Conservation (phyloP, 2,888 invertebrate genomes). For the Ectemnius continuus region DNA sequence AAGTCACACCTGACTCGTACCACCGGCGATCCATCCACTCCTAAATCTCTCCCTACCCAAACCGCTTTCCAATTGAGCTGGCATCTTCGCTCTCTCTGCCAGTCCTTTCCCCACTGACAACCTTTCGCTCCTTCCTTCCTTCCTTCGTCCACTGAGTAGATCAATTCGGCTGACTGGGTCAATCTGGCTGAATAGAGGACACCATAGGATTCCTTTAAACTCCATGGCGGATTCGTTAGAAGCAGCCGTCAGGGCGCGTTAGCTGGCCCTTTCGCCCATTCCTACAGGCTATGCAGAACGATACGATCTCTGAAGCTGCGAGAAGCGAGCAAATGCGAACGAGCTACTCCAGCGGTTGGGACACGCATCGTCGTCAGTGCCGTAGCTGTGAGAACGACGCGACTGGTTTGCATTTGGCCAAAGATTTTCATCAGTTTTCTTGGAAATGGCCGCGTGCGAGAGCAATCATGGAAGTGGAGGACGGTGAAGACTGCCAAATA, state of each 20-base stretch:
- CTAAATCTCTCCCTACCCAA: too few species aligned
- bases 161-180: slow-evolving; percentile 4
- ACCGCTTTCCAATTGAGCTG: too few species aligned
- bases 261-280: slow-evolving; percentile 61
- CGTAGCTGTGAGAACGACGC: slow-evolving; percentile 44
- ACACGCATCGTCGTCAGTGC: slow-evolving; percentile 25
- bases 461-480: too few species aligned
- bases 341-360: slow-evolving; percentile 30
- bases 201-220: slow-evolving; percentile 46
- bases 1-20: too few species aligned
- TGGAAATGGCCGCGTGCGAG: slow-evolving; percentile 62
- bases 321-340: slow-evolving; percentile 36
- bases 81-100: too few species aligned
- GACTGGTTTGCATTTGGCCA: slow-evolving; percentile 71
- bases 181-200: not conserved
- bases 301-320: slow-evolving; percentile 64
- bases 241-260: slow-evolving; percentile 61
- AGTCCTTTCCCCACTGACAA: not conserved
- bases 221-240: slow-evolving; percentile 63
- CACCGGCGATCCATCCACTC: too few species aligned
- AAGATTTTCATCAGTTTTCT: slow-evolving; percentile 76
- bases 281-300: slow-evolving; percentile 52
- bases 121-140: not conserved
- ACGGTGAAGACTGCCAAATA: too few species aligned
- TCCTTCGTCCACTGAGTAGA: not conserved